Evolutionary conservation across 2,113 vertebrate species (phyloP), one percentile per base, ranked within the genome.

Genomic region (Stercorarius parasiticus): DNA sequence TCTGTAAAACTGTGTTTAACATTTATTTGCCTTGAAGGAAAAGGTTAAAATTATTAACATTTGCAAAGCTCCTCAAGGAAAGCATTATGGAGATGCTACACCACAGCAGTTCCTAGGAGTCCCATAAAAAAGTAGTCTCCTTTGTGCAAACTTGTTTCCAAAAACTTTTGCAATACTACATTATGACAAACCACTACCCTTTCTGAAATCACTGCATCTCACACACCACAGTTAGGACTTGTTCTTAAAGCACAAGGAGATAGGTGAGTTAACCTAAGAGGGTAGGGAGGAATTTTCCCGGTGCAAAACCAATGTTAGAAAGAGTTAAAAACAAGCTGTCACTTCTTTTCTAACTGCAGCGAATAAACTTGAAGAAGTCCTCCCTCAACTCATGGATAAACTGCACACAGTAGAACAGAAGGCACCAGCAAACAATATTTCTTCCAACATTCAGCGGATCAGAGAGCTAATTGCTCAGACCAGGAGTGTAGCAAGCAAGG

Each of bases 381-480:
- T 99, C 30, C 99, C 99, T 77, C 97, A 99, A 80, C 98, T 99
- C 56, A 94, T 99, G 97, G 98, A 98, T 86, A 99, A 99, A 88
- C 98, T 99, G 67, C 98, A 96, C 36, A 98, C 96, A 9, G 99
- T 99, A 6, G 99, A 99, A 95, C 98, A 99, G 95, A 99, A 99
- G 97, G 98, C 98, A 92, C 99, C 99, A 26, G 98, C 99, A 13
- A 99, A 98, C 97, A 99, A 99, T 3, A 98, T 99, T 83, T 99
- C 99, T 26, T 98, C 98, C 86, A 99, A 99, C 97, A 99, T 99
- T 95, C 96, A 97, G 95, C 98, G 99, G 94, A 99, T 99, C 96
- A 98, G 99, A 95, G 99, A 99, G 90, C 98, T 99, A 81, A 99
- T 99, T 43, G 99, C 99, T 76, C 99, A 99, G 97, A 99, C 99